Evolutionary conservation across 2,888 invertebrate genomes (phyloP), one percentile per base, ranked within the genome.

Genomic region (Lasioglossum villosulum): DNA sequence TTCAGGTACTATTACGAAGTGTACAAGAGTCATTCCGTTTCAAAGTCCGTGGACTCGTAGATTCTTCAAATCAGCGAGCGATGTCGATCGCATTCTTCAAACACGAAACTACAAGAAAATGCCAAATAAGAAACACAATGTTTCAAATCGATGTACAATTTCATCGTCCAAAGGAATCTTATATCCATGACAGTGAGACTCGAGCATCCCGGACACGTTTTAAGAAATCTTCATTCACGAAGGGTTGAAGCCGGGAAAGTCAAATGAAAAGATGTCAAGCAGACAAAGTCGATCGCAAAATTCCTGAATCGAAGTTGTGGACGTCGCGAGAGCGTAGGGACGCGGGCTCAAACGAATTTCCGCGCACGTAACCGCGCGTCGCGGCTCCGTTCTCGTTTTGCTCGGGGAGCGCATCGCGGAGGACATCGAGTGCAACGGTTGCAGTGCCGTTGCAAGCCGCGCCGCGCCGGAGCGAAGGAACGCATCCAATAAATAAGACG

Each of bases 401-500:
- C n/a, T n/a, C 63, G 16, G 34, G 16, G 63, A 30, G 30, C 48
- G 34, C 19, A 63, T 39, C 63, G 68, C n/a, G 59, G 71, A 48
- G 68, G 76, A 82, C 68, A 75, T 82, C 72, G 79, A 68, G 73
- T 48, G 84, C 76, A 73, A 85, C 78, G 78, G 82, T 85, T 39
- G 85, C 78, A 72, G 81, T 75, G 78, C 84, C 82, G 86, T 86
- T 82, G 88, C 73, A 77, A 83, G 89, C 80, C 66, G 66, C 66
- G 66, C 66, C 90, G 85, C 66, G 66, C 66, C 90, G 82, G 89
- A 89, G 88, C 91, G 90, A 88, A 91, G 86, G 87, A 90, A 91
- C 90, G 91, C 86, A 87, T 91, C 91, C 90, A 91, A 91, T 91
- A 91, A 91, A 91, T 91, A 91, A 91, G 90, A 91, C 90, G 90